phyloP scores from a whole-genome alignment of 2,113 vertebrate genomes.

The Chaetura pelagica region DNA sequence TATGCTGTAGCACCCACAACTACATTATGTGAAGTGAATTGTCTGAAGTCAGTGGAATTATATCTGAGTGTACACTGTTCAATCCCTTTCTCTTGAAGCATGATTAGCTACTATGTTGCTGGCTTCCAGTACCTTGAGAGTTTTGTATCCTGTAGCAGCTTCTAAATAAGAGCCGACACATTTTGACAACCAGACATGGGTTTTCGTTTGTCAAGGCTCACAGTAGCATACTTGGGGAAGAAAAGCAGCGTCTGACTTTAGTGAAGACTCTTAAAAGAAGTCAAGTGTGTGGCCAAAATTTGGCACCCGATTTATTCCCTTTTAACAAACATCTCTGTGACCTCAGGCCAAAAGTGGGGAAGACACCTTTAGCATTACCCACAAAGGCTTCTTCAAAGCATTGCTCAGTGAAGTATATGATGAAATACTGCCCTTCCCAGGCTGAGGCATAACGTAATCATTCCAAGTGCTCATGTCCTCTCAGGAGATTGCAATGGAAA shows the following conservation, averaged over 20 bases:
- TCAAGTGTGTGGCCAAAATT: not conserved
- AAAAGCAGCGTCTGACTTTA: not conserved
- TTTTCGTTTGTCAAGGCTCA: conserved; percentile 11
- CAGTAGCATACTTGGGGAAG: not conserved
- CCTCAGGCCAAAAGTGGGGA: not conserved
- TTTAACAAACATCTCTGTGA: not conserved
- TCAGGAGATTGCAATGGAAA: conserved; percentile 4
- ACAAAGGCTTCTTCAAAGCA: conserved; percentile 44
- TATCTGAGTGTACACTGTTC: not conserved
- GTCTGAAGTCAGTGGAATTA: not conserved
- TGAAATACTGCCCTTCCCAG: conserved; percentile 54
- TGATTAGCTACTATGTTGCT: not conserved
- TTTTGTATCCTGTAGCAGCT: not conserved
- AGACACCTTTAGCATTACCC: conserved; percentile 29
- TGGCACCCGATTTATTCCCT: not conserved
- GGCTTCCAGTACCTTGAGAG: not conserved
- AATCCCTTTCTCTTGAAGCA: not conserved
- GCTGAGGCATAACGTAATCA: conserved; percentile 1
- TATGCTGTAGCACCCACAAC: not conserved
- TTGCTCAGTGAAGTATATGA: conserved; percentile 16
- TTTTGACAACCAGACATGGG: not conserved
- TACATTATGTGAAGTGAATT: not conserved
- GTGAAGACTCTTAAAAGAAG: not conserved
- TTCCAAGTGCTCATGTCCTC: not conserved
- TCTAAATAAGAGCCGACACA: not conserved